Conservation (phyloP, 2,797 vertebrate species). For the Mallotus villosus region DNA sequence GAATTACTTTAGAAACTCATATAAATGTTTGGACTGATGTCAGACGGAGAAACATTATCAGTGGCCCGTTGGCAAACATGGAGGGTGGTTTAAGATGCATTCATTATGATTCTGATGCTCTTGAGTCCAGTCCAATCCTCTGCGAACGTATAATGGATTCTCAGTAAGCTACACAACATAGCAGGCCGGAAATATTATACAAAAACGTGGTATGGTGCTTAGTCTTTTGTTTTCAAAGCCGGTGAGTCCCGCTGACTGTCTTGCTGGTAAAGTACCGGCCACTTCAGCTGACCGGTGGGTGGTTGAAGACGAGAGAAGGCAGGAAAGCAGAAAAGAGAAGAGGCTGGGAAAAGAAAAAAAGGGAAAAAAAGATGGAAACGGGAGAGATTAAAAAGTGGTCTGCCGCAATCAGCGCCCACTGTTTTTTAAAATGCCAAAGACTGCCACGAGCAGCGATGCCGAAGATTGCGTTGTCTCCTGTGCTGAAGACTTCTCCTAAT, state of each 20-base stretch:
- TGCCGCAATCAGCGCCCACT: conserved; percentile 54
- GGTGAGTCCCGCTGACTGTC: not conserved
- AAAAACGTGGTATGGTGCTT: not conserved
- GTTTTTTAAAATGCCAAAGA: conserved; percentile 49
- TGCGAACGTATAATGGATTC: no score
- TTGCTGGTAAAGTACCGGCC: conserved; percentile 9
- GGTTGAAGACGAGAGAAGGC: conserved; percentile 16
- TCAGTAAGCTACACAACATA: no score
- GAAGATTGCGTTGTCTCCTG: conserved; percentile 49
- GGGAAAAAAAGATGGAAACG: conserved; percentile 53
- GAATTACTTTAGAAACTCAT: no score
- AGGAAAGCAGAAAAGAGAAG: conserved; percentile 6
- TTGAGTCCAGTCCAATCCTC: no score
- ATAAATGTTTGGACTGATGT: no score
- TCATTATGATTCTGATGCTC: no score
- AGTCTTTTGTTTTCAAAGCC: not conserved
- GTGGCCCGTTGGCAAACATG: no score
- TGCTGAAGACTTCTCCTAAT: conserved; percentile 48
- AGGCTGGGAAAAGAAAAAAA: conserved; percentile 22
- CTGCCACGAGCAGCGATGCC: conserved; percentile 39
- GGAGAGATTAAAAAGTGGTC: conserved; percentile 56
- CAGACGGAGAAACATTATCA: no score
- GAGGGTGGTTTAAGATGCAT: no score
- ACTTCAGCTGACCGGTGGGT: conserved; percentile 11
- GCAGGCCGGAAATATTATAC: not conserved